A percentile compares a stretch with the other conserved stretches of the same genome.
Conservation (phyloP, 2,888 invertebrate species). For the Belgica antarctica region DNA sequence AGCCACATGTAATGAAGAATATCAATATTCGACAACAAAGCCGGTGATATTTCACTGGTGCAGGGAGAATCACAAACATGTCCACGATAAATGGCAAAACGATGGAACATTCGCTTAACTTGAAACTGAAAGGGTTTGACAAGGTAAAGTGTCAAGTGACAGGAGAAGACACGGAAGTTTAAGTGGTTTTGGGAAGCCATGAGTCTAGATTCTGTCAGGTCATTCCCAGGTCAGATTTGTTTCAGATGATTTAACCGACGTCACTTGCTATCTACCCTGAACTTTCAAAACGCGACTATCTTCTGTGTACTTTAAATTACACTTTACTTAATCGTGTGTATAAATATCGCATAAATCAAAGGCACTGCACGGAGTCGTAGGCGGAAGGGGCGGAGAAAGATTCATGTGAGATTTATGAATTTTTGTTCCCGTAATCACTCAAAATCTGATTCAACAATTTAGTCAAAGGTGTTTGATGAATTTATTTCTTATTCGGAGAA, state of each 20-base stretch:
- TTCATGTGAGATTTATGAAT: background rate
- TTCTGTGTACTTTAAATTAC: conserved; percentile 4
- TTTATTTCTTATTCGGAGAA: background rate
- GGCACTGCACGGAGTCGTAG: background rate
- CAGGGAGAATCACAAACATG: no score
- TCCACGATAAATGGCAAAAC: no score
- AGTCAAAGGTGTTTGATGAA: background rate
- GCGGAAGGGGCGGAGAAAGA: background rate
- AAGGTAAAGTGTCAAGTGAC: no score
- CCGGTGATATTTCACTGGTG: background rate
- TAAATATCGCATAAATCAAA: conserved; percentile 40
- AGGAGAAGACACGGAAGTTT: no score
- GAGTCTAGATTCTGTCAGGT: no score
- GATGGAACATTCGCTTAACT: background rate
- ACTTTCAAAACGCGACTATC: conserved; percentile 10
- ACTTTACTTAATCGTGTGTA: conserved; percentile 43
- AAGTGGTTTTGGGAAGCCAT: no score
- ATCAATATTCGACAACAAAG: background rate
- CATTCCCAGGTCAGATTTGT: no score
- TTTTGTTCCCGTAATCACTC: background rate
- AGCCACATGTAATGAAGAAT: conserved; percentile 10
- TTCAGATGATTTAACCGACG: no score
- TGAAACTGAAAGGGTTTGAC: background rate
- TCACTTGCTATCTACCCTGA: no score
- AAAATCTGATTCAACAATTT: background rate